Percentiles rank a stretch among this genome's conserved stretches.
Conservation (phyloP, 2,888 invertebrate species). For the Platycnemis pennipes region DNA sequence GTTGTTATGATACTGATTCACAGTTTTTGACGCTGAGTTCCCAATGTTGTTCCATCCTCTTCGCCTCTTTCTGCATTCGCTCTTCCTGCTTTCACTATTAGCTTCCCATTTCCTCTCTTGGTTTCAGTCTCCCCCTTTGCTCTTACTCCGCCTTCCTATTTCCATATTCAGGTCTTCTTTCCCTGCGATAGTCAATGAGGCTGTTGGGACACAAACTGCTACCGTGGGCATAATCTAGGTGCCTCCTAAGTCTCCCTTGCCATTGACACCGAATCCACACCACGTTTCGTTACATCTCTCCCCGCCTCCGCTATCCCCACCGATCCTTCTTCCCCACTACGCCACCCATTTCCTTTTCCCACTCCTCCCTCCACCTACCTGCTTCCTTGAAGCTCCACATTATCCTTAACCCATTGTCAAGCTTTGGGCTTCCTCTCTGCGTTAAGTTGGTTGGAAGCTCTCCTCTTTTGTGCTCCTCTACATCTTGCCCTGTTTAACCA, state of each 20-base stretch:
- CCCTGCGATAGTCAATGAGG: constrained; percentile 53
- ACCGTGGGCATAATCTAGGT: constrained; percentile 37
- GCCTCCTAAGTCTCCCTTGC: constrained; percentile 8
- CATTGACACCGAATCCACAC: neutral
- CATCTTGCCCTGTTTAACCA: too few relatives aligned
- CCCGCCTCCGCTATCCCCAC: neutral
- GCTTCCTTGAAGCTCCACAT: neutral
- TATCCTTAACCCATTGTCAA: neutral
- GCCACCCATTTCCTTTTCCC: neutral
- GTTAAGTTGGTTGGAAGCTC: too few relatives aligned
- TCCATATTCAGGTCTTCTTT: constrained; percentile 56
- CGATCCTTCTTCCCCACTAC: neutral
- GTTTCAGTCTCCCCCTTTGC: neutral
- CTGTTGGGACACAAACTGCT: constrained; percentile 49
- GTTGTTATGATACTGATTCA: too few relatives aligned
- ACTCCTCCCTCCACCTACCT: neutral
- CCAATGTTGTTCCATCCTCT: too few relatives aligned
- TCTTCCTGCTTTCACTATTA: neutral
- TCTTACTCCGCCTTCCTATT: neutral
- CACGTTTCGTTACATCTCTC: neutral
- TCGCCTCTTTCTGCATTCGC: neutral
- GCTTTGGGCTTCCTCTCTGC: too few relatives aligned
- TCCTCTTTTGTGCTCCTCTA: too few relatives aligned
- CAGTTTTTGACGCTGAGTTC: too few relatives aligned
- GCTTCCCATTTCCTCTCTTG: neutral